Evolutionary conservation across 2,888 invertebrate genomes (phyloP).

Genomic region (Acronicta psi): DNA sequence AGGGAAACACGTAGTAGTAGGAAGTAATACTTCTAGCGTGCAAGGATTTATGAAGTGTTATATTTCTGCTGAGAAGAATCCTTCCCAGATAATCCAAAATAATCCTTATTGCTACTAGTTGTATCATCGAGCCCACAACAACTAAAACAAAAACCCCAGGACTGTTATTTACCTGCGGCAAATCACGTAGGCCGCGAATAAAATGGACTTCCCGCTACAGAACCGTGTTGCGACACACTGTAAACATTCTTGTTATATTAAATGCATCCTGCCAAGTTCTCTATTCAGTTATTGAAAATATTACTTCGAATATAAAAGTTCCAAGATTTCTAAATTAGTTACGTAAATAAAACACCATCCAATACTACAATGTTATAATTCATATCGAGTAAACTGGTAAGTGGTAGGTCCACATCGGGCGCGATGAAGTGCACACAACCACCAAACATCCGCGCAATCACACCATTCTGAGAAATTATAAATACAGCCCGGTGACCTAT

Average conservation of each 20-base stretch:
- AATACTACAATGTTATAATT: constrained; percentile 75
- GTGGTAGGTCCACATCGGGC: constrained; percentile 57
- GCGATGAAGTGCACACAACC: constrained; percentile 68
- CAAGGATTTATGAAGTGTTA: too few species aligned
- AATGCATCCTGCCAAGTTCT: not conserved
- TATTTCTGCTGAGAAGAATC: too few species aligned
- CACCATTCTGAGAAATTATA: constrained; percentile 82
- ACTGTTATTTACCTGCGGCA: constrained; percentile 17
- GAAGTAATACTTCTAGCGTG: too few species aligned
- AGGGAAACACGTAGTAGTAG: too few species aligned
- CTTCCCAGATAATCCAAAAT: too few species aligned
- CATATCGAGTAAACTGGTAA: constrained; percentile 64
- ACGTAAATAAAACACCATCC: constrained; percentile 44
- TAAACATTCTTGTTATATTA: constrained; percentile 1
- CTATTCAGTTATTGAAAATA: constrained; percentile 6
- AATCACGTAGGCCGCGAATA: constrained; percentile 39
- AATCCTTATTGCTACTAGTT: not conserved
- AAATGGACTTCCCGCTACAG: constrained; percentile 16
- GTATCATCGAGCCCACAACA: not conserved
- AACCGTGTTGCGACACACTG: constrained; percentile 11
- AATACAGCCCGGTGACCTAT: constrained; percentile 81
- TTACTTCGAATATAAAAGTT: constrained; percentile 28
- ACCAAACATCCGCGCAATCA: constrained; percentile 82
- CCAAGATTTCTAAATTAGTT: constrained; percentile 39
- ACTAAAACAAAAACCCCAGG: not conserved